phyloP scores from a whole-genome alignment of 2,113 vertebrate species.

The Cathartes aura region DNA sequence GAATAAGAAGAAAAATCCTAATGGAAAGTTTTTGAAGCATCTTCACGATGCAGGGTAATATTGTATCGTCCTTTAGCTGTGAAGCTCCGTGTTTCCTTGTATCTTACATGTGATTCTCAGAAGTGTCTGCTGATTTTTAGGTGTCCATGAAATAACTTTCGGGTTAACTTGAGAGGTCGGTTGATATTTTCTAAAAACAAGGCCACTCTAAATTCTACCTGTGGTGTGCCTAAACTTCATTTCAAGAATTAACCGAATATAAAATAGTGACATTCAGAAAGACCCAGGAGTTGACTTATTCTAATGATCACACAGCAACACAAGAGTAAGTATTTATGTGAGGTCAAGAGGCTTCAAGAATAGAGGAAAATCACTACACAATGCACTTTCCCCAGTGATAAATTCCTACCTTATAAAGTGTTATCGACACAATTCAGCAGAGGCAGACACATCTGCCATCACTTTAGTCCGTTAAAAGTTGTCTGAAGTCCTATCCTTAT shows the following conservation, averaged over 20 bases:
- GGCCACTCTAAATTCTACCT: not conserved
- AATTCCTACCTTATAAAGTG: not conserved
- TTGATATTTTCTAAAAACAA: not conserved
- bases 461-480: not conserved
- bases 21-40: not conserved
- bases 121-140: not conserved
- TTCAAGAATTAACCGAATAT: not conserved
- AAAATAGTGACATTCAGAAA: not conserved
- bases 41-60: not conserved
- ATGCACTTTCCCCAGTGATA: not conserved
- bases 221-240: not conserved
- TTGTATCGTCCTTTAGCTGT: fast-evolving
- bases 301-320: not conserved
- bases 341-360: not conserved
- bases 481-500: not conserved
- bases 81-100: not conserved
- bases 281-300: not conserved
- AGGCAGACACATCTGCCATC: not conserved
- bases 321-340: not conserved
- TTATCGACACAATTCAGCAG: not conserved
- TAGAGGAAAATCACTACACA: not conserved
- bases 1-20: not conserved
- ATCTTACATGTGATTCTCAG: not conserved
- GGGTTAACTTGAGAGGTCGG: not conserved
- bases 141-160: not conserved